Conservation (phyloP, 2,113 vertebrate species). For the Corynorhinus townsendii region DNA sequence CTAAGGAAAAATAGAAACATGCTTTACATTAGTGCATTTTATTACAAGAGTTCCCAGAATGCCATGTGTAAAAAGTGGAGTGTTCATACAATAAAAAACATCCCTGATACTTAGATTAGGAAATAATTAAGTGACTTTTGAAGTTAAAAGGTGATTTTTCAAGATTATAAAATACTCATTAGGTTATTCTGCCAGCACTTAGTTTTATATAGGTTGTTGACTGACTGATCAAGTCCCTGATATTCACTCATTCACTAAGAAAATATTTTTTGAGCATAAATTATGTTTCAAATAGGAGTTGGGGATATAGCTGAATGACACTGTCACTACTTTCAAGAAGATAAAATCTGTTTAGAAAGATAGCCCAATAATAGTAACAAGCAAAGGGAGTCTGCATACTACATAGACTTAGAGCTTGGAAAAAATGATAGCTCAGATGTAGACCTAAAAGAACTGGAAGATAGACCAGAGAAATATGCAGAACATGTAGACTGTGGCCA, state of each 20-base stretch:
- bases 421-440: not conserved
- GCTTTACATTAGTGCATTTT: conserved; percentile 13
- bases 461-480: not conserved
- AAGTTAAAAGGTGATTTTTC: not conserved
- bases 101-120: not conserved
- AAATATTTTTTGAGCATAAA: not conserved
- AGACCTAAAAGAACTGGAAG: not conserved
- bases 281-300: not conserved
- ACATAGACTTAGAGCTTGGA: not conserved
- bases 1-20: not conserved
- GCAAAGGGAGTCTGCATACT: not conserved
- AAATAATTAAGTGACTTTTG: not conserved
- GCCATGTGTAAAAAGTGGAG: not conserved
- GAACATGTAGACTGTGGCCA: not conserved
- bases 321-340: not conserved
- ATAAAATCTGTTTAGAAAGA: not conserved
- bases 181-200: not conserved
- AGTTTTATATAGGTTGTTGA: not conserved
- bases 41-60: conserved; percentile 30
- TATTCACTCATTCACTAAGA: not conserved
- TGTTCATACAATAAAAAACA: not conserved
- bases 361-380: not conserved
- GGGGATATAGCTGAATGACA: not conserved
- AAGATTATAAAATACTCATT: not conserved
- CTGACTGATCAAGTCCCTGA: not conserved